phyloP scores from a whole-genome alignment of 2,113 vertebrate genomes.

The Cyprinodon tularosa region DNA sequence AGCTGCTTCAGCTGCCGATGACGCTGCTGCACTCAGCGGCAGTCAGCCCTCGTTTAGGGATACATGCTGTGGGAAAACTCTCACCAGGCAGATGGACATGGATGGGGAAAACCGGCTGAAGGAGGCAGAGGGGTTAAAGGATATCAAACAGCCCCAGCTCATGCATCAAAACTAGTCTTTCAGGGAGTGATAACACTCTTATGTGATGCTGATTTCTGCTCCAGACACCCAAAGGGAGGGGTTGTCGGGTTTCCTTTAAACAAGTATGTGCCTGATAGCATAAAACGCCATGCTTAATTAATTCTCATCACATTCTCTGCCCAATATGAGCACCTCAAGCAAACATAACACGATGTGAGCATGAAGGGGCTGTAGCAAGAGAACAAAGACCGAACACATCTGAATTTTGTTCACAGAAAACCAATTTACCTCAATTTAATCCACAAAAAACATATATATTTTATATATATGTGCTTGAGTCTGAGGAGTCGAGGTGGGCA shows the following conservation, averaged over 20 bases:
- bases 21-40: conserved; percentile 22
- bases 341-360: not conserved
- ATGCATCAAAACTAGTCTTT: conserved; percentile 38
- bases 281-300: conserved; percentile 17
- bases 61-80: conserved; percentile 35
- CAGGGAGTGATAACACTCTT: conserved; percentile 60
- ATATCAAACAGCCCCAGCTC: conserved; percentile 48
- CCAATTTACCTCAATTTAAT: conserved; percentile 31
- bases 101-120: conserved; percentile 30
- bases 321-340: not conserved
- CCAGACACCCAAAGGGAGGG: conserved; percentile 20
- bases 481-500: conserved; percentile 33
- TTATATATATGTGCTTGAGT: conserved; percentile 26
- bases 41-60: conserved; percentile 42
- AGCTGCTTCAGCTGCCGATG: conserved; percentile 10
- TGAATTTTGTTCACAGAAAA: conserved; percentile 2
- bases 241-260: conserved; percentile 1
- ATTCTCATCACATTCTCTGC: conserved; percentile 47
- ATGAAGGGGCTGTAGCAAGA: not conserved
- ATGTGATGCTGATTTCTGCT: conserved; percentile 48
- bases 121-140: conserved; percentile 61
- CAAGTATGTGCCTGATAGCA: not conserved
- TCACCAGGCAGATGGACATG: conserved; percentile 1
- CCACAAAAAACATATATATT: conserved; percentile 10
- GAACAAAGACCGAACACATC: not conserved